A percentile compares a stretch with the other conserved stretches of the same genome.
Conservation (phyloP, 37 sponge, comb jelly and placozoan species). For the Halichondria panicea region DNA sequence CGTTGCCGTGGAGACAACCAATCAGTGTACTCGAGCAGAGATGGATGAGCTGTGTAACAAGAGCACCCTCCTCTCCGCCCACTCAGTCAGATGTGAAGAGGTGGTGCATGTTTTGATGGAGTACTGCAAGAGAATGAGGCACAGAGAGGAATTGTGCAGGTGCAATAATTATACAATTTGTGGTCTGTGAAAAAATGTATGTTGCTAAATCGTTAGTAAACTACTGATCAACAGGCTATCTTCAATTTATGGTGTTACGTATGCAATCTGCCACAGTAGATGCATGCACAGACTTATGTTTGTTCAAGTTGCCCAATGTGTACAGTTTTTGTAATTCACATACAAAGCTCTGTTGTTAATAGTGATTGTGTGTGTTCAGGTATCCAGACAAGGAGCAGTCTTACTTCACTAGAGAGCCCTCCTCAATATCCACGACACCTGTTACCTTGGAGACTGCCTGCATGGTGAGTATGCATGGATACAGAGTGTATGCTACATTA, state of each 20-base stretch:
- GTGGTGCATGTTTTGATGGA: not conserved
- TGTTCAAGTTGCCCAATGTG: no score
- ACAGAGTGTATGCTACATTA: no score
- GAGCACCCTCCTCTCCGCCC: constrained; percentile 4
- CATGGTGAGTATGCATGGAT: constrained; percentile 28
- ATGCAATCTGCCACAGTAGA: no score
- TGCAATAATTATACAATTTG: no score
- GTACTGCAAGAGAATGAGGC: constrained; percentile 1
- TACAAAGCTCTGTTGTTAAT: no score
- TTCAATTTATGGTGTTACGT: no score
- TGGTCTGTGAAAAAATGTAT: no score
- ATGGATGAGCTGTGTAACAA: not conserved
- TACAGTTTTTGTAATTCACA: no score
- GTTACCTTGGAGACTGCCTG: constrained; percentile 45
- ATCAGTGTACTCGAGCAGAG: not conserved
- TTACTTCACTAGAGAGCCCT: constrained; percentile 24
- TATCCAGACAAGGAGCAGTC: not conserved
- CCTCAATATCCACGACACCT: not conserved
- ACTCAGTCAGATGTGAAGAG: constrained; percentile 15
- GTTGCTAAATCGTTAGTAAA: no score
- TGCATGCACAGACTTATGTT: no score
- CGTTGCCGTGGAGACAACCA: not conserved
- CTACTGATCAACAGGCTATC: no score
- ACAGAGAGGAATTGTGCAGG: constrained; percentile 14
- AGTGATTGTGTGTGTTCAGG: not conserved